phyloP scores from a whole-genome alignment of 2,113 vertebrate species.

The Atractosteus spatula region DNA sequence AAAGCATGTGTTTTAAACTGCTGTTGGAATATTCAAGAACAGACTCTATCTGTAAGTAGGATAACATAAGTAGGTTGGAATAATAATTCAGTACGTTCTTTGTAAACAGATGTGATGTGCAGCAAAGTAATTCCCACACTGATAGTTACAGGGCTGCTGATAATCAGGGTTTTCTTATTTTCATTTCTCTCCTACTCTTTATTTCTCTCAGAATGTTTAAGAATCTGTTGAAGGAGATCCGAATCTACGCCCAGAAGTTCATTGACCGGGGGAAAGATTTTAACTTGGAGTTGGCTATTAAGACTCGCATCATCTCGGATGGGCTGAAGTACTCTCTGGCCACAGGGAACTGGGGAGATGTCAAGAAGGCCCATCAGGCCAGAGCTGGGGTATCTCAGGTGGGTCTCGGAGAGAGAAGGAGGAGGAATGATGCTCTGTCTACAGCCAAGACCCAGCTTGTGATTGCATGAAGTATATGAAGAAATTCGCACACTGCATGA shows the following conservation, averaged over 20 bases:
- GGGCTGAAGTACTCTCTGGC: constrained; percentile 95
- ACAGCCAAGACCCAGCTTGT: too few relatives aligned
- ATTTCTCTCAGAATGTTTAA: constrained; percentile 88
- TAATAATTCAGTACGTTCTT: too few relatives aligned
- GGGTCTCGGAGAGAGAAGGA: background rate
- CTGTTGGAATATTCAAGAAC: too few relatives aligned
- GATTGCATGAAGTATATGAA: too few relatives aligned
- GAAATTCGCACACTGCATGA: too few relatives aligned
- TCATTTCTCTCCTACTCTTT: background rate
- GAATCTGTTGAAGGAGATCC: constrained; percentile 96
- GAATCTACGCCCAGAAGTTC: constrained; percentile 97
- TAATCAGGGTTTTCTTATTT: background rate
- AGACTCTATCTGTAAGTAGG: too few relatives aligned
- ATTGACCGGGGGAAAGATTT: constrained; percentile 97
- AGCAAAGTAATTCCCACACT: too few relatives aligned
- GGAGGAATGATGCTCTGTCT: too few relatives aligned
- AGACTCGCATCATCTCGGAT: constrained; percentile 95
- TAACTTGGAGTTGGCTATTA: constrained; percentile 95
- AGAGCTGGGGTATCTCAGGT: constrained; percentile 97
- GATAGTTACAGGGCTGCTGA: too few relatives aligned
- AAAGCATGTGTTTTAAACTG: too few relatives aligned
- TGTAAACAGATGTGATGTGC: too few relatives aligned
- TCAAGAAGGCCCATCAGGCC: constrained; percentile 97
- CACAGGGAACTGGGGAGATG: constrained; percentile 98
- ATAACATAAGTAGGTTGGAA: too few relatives aligned